Conservation (phyloP, 2,113 vertebrate genomes). For the Ctenodactylus gundi region DNA sequence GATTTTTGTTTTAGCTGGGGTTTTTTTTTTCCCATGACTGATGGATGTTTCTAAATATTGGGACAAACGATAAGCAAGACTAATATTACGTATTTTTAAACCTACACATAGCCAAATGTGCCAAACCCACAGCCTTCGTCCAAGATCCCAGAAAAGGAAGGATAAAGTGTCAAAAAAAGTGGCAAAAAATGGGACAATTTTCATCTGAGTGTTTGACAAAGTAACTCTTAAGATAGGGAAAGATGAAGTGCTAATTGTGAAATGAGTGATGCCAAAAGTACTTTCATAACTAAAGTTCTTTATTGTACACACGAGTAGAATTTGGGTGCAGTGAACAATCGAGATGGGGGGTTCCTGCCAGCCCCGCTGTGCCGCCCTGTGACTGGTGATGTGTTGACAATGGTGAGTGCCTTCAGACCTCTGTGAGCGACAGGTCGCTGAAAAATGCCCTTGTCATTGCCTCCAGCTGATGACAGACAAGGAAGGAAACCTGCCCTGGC, state of each 20-base stretch:
- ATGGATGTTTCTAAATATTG: background rate
- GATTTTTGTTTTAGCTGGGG: background rate
- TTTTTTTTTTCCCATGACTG: background rate
- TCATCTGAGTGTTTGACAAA: background rate
- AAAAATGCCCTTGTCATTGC: background rate
- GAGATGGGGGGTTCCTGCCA: fast-evolving
- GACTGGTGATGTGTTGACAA: too few species aligned
- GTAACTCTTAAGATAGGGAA: background rate
- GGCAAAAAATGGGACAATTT: background rate
- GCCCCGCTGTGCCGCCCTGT: too few species aligned
- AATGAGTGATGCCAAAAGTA: background rate
- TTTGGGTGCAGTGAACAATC: fast-evolving
- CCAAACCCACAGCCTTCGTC: background rate
- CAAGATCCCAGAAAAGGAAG: background rate
- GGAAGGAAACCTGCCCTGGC: fast-evolving
- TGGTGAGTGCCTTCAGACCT: too few species aligned
- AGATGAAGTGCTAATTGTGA: background rate
- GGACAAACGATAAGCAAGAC: background rate
- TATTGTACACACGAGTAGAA: fast-evolving
- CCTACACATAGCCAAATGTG: background rate
- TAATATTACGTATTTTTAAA: background rate
- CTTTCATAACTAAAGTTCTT: background rate
- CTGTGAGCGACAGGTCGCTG: fast-evolving
- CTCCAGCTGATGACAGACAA: background rate
- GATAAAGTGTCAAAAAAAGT: background rate